phyloP scores from a whole-genome alignment of 2,113 vertebrate species.

The Pelecanoides urinatrix region DNA sequence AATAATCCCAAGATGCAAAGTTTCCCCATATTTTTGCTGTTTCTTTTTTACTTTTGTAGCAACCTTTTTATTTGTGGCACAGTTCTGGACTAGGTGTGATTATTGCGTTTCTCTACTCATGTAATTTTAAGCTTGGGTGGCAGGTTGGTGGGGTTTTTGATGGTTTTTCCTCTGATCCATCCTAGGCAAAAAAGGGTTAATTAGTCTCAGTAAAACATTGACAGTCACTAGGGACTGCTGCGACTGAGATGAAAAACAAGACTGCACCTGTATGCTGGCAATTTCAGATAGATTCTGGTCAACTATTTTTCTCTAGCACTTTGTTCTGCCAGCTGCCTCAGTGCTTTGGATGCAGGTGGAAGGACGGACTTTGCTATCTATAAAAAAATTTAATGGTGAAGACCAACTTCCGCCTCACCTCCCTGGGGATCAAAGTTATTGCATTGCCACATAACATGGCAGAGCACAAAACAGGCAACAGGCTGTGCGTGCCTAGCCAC shows the following conservation, averaged over 20 bases:
- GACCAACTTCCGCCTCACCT: constrained; percentile 79
- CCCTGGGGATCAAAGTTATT: constrained; percentile 77
- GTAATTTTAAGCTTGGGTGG: not conserved
- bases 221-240: constrained; percentile 71
- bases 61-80: not conserved
- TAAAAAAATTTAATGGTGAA: constrained; percentile 82
- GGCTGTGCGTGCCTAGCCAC: not conserved
- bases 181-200: constrained; percentile 71
- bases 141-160: not conserved
- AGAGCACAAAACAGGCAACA: not conserved
- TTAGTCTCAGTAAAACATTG: constrained; percentile 72
- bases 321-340: constrained; percentile 84
- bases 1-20: not conserved
- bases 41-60: not conserved
- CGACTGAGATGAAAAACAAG: constrained; percentile 77
- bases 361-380: constrained; percentile 83
- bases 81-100: not conserved
- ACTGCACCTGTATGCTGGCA: constrained; percentile 81
- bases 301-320: constrained; percentile 76
- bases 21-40: not conserved
- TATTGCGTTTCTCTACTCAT: not conserved
- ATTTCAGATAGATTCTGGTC: constrained; percentile 75
- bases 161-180: not conserved
- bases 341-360: constrained; percentile 83
- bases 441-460: constrained; percentile 26